Evolutionary conservation across 2,888 invertebrate genomes (phyloP), one percentile per base, ranked within the genome.

Genomic region (Glaucopsyche alexis): DNA sequence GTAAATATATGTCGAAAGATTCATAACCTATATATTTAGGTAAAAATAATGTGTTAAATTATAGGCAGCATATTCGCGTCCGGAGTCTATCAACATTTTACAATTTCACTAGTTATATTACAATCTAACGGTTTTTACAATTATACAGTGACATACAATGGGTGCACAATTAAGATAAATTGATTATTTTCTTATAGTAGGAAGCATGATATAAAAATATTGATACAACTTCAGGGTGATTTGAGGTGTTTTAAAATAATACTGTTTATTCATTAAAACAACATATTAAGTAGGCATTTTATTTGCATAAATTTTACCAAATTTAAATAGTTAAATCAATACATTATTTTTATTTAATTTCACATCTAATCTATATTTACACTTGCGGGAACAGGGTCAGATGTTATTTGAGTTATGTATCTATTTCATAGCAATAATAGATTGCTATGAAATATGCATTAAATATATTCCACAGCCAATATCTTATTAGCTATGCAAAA

Each of bases 391-490:
- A 78, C 74, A 76, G 76, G 72, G 69, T 73, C 60, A 65, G 47
- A 72, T 65, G 74, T 71, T 73, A 65, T 16, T 55, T 16, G 55
- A 72, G 52, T 72, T 73, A n/a, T n/a, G n/a, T n/a, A 66, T 75
- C 67, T 74, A 69, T 73, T 70, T 72, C 40, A 75, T 66, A 71
- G 75, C 70, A 74, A 66, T 50, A 40, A 66, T 11, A 60, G 60
- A 50, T 50, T 74, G 67, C 73, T 75, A 74, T 72, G 75, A 76
- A 74, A 69, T 73, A 73, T 47, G 49, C 66, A 66, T 74, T 75
- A 76, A 50, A 66, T 73, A 74, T 76, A 77, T 73, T 77, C 80
- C 82, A 80, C 82, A 82, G 82, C 81, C 82, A 80, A 81, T 80
- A 74, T 49, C 65, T 71, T 60, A 40, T 45, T 50, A 66, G 66